Conservation (phyloP, 2,797 vertebrate species). For the Chiroxiphia lanceolata region DNA sequence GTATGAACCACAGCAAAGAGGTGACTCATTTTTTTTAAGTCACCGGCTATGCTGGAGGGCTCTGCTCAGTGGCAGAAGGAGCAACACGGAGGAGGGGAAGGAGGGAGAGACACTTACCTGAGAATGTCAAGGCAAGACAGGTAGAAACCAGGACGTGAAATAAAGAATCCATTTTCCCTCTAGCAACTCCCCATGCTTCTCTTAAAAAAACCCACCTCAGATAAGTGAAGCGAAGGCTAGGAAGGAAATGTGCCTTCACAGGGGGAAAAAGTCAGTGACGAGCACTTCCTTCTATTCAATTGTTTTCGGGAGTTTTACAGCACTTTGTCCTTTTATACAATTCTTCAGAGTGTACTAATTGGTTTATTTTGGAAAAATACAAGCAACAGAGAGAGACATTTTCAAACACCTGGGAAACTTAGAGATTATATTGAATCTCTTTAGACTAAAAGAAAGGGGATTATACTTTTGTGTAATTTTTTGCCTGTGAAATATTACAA, state of each 20-base stretch:
- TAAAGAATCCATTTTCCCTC: conserved; percentile 84
- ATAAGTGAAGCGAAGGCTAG: conserved; percentile 82
- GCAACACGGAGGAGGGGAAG: neutral
- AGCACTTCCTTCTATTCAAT: conserved; percentile 93
- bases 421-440: neutral
- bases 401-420: neutral
- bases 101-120: conserved; percentile 80
- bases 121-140: conserved; percentile 73
- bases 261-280: conserved; percentile 86
- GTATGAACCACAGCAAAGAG: conserved; percentile 25
- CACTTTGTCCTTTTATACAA: conserved; percentile 75
- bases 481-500: conserved; percentile 2
- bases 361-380: conserved; percentile 61
- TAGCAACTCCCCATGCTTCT: conserved; percentile 75
- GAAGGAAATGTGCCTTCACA: conserved; percentile 87
- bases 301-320: conserved; percentile 81
- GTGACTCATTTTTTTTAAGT: conserved; percentile 1
- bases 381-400: conserved; percentile 27
- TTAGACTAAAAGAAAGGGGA: conserved; percentile 20
- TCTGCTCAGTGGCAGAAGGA: neutral
- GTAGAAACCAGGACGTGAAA: conserved; percentile 76
- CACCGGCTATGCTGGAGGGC: neutral
- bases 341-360: conserved; percentile 75
- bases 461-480: conserved; percentile 23
- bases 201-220: conserved; percentile 76